Evolutionary conservation across 2,888 invertebrate genomes (phyloP).

Genomic region (Acanthoscelides obtectus): DNA sequence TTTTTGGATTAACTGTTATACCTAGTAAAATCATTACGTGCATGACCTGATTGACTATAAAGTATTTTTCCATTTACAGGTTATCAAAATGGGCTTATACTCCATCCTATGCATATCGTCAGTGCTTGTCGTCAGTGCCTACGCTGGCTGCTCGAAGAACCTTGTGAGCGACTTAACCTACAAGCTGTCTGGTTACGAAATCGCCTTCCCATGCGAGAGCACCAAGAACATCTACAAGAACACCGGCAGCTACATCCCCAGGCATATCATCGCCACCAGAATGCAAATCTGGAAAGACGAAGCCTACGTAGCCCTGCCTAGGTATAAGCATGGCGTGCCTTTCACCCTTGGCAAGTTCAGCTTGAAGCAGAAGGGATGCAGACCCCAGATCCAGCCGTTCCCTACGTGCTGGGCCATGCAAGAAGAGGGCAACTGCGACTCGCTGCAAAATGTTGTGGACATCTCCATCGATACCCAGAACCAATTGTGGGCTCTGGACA

Average conservation of each 20-base stretch:
- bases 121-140: conserved; percentile 21
- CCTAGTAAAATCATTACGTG: background rate
- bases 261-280: conserved; percentile 59
- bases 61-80: conserved; percentile 8
- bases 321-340: conserved; percentile 58
- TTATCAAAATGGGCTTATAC: conserved; percentile 19
- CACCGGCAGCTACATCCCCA: conserved; percentile 54
- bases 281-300: conserved; percentile 56
- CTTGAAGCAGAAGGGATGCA: conserved; percentile 50
- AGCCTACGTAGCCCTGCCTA: conserved; percentile 56
- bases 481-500: conserved; percentile 58
- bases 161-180: conserved; percentile 37
- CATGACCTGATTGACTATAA: background rate
- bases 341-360: conserved; percentile 55
- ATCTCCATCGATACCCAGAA: conserved; percentile 57
- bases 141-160: conserved; percentile 24
- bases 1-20: too few relatives aligned
- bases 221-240: conserved; percentile 56
- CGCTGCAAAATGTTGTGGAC: conserved; percentile 66
- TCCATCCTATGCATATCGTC: conserved; percentile 14
- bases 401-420: conserved; percentile 65
- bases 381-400: conserved; percentile 56
- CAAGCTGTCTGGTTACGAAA: conserved; percentile 29
- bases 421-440: conserved; percentile 65
- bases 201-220: conserved; percentile 39